A percentile compares a stretch with the other conserved stretches of the same genome.
phyloP scores from a whole-genome alignment of 2,888 invertebrate species.

The Polydesmus complanatus region DNA sequence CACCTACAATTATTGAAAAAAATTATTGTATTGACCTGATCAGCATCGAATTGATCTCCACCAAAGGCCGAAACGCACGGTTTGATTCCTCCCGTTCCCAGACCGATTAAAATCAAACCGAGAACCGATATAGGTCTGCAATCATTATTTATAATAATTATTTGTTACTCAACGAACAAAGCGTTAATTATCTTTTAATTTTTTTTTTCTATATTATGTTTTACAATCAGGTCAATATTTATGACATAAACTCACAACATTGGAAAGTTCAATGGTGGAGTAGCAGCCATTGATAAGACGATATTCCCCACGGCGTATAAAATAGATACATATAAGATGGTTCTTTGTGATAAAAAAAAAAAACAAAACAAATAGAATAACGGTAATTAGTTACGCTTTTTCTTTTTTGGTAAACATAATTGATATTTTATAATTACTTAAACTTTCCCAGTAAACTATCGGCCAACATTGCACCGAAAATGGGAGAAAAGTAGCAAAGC shows the following conservation, averaged over 20 bases:
- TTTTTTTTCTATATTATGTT: not conserved
- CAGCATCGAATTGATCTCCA: not conserved
- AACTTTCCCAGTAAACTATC: conserved; percentile 87
- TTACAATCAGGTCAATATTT: not conserved
- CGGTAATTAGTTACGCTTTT: not conserved
- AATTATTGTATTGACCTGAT: conserved; percentile 1
- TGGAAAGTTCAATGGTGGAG: not conserved
- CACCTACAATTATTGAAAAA: not conserved
- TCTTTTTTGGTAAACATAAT: not conserved
- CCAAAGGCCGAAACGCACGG: conserved; percentile 3
- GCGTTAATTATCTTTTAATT: not conserved
- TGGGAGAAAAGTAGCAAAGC: conserved; percentile 76
- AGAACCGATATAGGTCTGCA: not conserved
- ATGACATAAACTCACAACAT: not conserved
- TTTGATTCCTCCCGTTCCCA: conserved; percentile 1
- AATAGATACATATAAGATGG: conserved; percentile 75
- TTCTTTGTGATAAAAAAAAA: too few relatives aligned
- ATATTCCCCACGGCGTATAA: conserved; percentile 73
- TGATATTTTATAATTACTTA: conserved; percentile 34
- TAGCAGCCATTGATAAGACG: conserved; percentile 48
- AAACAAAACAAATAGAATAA: too few relatives aligned
- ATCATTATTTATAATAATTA: not conserved
- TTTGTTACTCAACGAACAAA: not conserved
- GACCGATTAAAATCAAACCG: not conserved
- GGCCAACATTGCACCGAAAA: conserved; percentile 82